Evolutionary conservation across 2,888 invertebrate species (phyloP).

Genomic region (Hypomecis atomaria): DNA sequence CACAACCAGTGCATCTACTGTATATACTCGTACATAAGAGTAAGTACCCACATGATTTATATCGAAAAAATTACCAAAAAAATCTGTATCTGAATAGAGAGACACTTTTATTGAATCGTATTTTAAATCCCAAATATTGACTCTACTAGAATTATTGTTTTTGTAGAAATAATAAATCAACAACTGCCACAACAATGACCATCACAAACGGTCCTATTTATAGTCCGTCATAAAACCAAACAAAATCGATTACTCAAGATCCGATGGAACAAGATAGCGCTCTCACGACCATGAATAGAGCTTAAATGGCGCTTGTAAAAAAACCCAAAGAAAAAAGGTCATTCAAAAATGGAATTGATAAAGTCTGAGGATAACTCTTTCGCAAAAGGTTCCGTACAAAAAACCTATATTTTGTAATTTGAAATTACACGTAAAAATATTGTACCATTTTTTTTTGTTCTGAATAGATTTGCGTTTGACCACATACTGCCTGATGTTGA

Average conservation of each 20-base stretch:
- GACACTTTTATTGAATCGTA: too few species aligned
- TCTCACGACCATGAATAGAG: slow-evolving; percentile 56
- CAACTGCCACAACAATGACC: slow-evolving; percentile 15
- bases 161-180: background rate
- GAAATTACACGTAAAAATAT: too few species aligned
- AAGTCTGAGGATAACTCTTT: background rate
- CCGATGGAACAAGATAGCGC: slow-evolving; percentile 21
- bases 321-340: slow-evolving; percentile 36
- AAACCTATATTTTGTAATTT: too few species aligned
- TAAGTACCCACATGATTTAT: too few species aligned
- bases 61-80: too few species aligned
- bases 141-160: background rate
- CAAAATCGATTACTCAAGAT: slow-evolving; percentile 33
- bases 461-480: too few species aligned
- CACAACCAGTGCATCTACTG: too few species aligned
- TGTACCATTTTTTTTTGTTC: too few species aligned
- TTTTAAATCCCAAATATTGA: too few species aligned
- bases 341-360: background rate
- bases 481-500: too few species aligned
- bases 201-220: slow-evolving; percentile 12
- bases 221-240: slow-evolving; percentile 18
- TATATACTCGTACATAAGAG: too few species aligned
- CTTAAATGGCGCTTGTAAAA: slow-evolving; percentile 51
- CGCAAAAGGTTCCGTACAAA: background rate
- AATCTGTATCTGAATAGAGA: too few species aligned